Conservation (phyloP, 2,113 vertebrate genomes). For the Axis porcinus region DNA sequence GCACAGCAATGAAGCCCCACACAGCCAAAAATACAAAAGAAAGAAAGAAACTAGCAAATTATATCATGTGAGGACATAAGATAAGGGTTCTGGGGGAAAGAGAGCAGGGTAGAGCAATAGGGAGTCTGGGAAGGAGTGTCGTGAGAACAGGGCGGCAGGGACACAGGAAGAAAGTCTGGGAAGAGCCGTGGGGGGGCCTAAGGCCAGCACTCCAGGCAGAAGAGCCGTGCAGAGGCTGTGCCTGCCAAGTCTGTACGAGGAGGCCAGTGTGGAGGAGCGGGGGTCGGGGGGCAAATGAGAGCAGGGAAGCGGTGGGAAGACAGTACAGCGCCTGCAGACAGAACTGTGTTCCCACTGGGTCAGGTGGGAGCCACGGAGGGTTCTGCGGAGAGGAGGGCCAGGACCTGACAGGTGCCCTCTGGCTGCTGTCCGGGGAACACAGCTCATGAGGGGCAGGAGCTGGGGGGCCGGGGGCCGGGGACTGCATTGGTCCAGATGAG, state of each 20-base stretch:
- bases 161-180: not conserved
- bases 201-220: not conserved
- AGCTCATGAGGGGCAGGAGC: not conserved
- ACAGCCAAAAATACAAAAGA: not conserved
- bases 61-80: too few relatives aligned
- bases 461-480: too few relatives aligned
- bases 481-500: not conserved
- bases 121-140: too few relatives aligned
- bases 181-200: not conserved
- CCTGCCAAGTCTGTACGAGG: not conserved
- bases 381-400: not conserved
- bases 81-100: not conserved
- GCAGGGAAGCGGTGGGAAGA: not conserved
- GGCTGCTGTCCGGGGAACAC: not conserved
- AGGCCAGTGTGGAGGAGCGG: not conserved
- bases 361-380: not conserved
- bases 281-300: rapidly evolving
- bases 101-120: not conserved
- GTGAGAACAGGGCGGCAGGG: not conserved
- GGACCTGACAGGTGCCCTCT: not conserved
- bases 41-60: not conserved
- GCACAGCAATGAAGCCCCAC: not conserved
- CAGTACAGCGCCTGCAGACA: too few relatives aligned
- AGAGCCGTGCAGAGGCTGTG: not conserved
- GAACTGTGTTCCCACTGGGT: not conserved